A percentile compares a stretch with the other conserved stretches of the same genome.
Evolutionary conservation across 2,113 vertebrate genomes (phyloP).

Genomic region (Malurus melanocephalus): DNA sequence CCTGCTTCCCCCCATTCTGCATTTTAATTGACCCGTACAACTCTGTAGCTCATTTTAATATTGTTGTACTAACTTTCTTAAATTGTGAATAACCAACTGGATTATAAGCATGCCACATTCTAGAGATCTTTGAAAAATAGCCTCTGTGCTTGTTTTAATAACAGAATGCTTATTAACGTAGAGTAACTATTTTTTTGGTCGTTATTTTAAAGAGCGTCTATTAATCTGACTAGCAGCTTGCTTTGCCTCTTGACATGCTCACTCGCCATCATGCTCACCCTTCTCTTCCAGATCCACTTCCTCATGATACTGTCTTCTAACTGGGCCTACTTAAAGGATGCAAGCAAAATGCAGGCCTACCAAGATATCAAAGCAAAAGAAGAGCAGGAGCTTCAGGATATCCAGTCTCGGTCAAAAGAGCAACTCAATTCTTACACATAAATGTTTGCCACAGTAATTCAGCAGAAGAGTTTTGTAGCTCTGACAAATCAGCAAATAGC

Average conservation of each 20-base stretch:
- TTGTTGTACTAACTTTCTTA: constrained; percentile 69
- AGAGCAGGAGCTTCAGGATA: constrained; percentile 97
- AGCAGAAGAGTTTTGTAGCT: constrained; percentile 77
- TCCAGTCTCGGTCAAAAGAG: constrained; percentile 98
- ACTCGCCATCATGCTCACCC: constrained; percentile 95
- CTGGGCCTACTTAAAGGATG: constrained; percentile 99
- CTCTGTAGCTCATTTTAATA: constrained; percentile 54
- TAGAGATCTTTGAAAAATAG: constrained; percentile 40
- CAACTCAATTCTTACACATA: constrained; percentile 99
- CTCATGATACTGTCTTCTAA: constrained; percentile 99
- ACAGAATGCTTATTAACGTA: constrained; percentile 64
- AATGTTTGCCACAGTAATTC: constrained; percentile 75
- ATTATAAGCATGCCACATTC: constrained; percentile 63
- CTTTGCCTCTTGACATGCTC: constrained; percentile 93
- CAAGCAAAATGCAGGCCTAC: constrained; percentile 98
- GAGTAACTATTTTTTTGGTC: constrained; percentile 62
- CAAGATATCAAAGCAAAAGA: constrained; percentile 98
- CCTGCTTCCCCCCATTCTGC: constrained; percentile 35
- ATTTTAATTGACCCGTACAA: constrained; percentile 32
- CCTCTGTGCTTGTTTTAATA: constrained; percentile 54
- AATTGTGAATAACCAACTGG: constrained; percentile 61
- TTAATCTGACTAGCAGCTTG: constrained; percentile 88
- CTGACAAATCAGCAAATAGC: constrained; percentile 80
- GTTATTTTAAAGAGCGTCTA: constrained; percentile 47
- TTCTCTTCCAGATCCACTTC: constrained; percentile 99